Evolutionary conservation across 2,797 vertebrate species (phyloP).

Genomic region (Nannoperca obscura): DNA sequence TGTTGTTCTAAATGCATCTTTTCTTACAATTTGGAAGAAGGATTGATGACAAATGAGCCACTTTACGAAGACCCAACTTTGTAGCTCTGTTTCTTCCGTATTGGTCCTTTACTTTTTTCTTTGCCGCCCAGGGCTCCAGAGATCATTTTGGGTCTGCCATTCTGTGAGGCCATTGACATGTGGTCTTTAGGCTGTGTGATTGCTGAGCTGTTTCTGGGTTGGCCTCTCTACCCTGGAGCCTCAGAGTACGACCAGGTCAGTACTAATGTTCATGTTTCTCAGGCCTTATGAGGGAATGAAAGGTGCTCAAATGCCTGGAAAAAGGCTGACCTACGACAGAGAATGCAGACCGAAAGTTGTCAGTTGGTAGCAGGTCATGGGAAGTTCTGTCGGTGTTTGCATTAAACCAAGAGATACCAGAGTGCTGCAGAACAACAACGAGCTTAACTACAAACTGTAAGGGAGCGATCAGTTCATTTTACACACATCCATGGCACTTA

Average conservation of each 20-base stretch:
- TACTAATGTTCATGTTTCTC: constrained; percentile 5
- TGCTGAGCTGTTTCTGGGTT: constrained; percentile 97
- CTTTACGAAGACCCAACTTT: background rate
- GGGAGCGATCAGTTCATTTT: background rate
- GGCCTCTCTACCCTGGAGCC: constrained; percentile 97
- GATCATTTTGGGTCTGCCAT: constrained; percentile 97
- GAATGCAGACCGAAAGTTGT: background rate
- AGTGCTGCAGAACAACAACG: background rate
- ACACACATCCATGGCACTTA: background rate
- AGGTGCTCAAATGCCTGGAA: background rate
- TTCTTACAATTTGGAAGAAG: background rate
- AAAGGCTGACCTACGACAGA: background rate
- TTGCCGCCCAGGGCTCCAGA: constrained; percentile 91
- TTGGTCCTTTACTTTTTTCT: constrained; percentile 7
- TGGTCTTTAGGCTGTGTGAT: constrained; percentile 99
- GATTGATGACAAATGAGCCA: background rate
- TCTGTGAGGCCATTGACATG: constrained; percentile 99
- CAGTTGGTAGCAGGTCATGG: background rate
- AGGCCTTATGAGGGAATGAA: too few species aligned
- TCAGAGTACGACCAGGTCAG: constrained; percentile 98
- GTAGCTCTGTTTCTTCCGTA: background rate
- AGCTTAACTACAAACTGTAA: background rate
- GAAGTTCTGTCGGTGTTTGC: background rate
- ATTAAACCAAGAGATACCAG: background rate
- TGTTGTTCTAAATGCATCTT: background rate